phyloP scores from a whole-genome alignment of 2,113 vertebrate genomes.

The Calyptomena viridis region DNA sequence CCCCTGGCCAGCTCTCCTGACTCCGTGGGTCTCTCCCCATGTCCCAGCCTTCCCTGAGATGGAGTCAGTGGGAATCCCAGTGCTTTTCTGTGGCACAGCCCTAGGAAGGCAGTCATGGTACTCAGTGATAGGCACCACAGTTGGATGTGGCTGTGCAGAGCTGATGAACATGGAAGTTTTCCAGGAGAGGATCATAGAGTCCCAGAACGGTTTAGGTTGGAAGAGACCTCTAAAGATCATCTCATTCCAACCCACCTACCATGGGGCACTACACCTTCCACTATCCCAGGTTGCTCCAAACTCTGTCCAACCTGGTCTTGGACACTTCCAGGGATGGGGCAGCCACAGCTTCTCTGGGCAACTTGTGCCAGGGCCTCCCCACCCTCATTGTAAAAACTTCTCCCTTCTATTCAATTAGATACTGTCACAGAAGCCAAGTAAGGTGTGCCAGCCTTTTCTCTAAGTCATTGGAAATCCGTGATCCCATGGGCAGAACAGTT shows the following conservation, averaged over 20 bases:
- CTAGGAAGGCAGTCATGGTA: background rate
- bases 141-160: background rate
- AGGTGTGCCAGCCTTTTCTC: background rate
- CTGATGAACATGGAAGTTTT: background rate
- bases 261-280: background rate
- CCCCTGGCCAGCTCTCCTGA: background rate
- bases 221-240: background rate
- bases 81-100: background rate
- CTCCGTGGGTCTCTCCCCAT: background rate
- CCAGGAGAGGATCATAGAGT: background rate
- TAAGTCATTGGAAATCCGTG: background rate
- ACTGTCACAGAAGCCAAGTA: background rate
- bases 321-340: background rate
- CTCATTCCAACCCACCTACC: background rate
- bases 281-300: background rate
- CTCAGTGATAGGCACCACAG: rapidly evolving
- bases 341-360: background rate
- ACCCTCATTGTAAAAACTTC: background rate
- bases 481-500: background rate
- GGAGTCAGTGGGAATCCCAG: background rate
- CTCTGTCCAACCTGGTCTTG: background rate
- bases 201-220: background rate
- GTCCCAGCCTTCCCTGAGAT: background rate
- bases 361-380: background rate
- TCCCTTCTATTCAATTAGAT: background rate